phyloP scores from a whole-genome alignment of 2,113 vertebrate genomes.

The Melozone crissalis region DNA sequence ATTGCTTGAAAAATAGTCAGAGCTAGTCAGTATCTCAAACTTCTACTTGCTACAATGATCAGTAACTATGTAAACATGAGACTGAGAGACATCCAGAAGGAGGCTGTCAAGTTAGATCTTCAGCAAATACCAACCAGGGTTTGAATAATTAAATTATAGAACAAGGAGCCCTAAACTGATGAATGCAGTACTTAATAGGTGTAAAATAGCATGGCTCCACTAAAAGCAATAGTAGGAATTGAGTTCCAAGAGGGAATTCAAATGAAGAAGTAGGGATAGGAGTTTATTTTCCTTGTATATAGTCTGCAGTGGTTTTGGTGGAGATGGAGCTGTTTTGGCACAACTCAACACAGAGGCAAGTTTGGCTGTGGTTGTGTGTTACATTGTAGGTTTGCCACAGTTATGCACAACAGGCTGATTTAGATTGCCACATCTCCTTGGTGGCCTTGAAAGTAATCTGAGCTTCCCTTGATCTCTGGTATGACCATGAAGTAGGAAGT shows the following conservation, averaged over 20 bases:
- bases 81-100: background rate
- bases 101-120: background rate
- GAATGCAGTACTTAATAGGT: background rate
- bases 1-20: background rate
- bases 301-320: background rate
- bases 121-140: background rate
- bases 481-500: background rate
- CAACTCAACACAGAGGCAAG: background rate
- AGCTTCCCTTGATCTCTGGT: background rate
- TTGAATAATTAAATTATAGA: background rate
- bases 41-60: rapidly evolving
- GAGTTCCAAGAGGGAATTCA: background rate
- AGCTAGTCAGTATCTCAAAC: background rate
- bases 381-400: background rate
- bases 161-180: background rate
- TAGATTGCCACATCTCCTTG: background rate
- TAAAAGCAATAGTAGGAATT: background rate
- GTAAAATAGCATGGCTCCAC: background rate
- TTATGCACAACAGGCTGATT: background rate
- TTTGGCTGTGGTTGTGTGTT: background rate
- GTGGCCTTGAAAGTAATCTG: background rate
- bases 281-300: background rate
- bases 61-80: too few species aligned
- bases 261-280: background rate
- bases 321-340: background rate